phyloP scores from a whole-genome alignment of 2,113 vertebrate species.

The Brachypodius melanocephalos region DNA sequence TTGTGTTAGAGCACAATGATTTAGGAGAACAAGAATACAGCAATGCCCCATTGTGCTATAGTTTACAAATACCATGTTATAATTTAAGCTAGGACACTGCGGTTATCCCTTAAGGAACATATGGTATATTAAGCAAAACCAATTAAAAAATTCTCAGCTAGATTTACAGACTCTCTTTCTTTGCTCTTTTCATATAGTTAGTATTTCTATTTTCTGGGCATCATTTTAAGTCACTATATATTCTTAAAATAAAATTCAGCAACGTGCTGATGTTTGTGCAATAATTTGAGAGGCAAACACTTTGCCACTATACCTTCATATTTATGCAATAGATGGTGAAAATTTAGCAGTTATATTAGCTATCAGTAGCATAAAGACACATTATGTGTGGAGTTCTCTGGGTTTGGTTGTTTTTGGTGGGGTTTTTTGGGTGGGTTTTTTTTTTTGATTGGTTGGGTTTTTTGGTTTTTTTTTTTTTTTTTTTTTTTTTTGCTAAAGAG shows the following conservation, averaged over 20 bases:
- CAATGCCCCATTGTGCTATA: not conserved
- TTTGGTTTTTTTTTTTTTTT: too few species aligned
- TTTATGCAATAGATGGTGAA: not conserved
- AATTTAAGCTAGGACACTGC: not conserved
- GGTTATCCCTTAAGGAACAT: not conserved
- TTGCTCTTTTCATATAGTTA: not conserved
- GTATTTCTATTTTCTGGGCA: not conserved
- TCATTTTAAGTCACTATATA: not conserved
- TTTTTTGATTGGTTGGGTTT: not conserved
- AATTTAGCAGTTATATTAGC: not conserved
- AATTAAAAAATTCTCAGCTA: not conserved
- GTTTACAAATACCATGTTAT: not conserved
- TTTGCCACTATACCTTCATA: not conserved
- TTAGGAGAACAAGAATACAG: not conserved
- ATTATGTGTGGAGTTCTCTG: not conserved
- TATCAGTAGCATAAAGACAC: not conserved
- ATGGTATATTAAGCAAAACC: not conserved
- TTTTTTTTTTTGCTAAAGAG: not conserved
- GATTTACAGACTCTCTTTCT: not conserved
- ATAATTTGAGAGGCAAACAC: not conserved
- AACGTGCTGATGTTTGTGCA: not conserved
- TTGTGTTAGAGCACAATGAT: not conserved
- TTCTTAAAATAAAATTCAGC: not conserved
- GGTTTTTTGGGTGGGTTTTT: not conserved
- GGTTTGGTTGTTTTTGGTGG: not conserved